Conservation (phyloP, 1,140 invertebrate species). For the Drosophila ananassae region DNA sequence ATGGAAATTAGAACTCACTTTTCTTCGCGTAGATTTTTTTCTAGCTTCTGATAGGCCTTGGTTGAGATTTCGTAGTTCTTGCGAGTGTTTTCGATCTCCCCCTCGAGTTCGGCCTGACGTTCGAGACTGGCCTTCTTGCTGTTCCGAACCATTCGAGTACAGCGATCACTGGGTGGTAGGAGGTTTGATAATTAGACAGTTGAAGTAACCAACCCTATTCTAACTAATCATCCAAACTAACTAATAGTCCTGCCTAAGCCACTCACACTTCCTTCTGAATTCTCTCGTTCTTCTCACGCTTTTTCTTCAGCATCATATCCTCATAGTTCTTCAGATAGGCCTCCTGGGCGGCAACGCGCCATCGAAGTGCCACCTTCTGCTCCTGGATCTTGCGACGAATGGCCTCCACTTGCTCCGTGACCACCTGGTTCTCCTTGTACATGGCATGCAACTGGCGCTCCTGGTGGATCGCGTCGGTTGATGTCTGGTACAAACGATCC, state of each 20-base stretch:
- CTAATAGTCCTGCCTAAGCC: no score
- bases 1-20: constrained; percentile 34
- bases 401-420: constrained; percentile 17
- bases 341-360: constrained; percentile 22
- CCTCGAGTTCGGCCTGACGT: constrained; percentile 25
- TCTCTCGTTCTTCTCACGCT: constrained; percentile 17
- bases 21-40: constrained; percentile 40
- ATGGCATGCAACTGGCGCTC: constrained; percentile 47
- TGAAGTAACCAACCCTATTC: neutral
- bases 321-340: constrained; percentile 17
- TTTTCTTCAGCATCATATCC: constrained; percentile 29
- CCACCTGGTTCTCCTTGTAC: constrained; percentile 35
- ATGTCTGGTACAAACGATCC: constrained; percentile 31
- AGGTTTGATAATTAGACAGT: no score
- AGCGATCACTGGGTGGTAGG: constrained; percentile 30
- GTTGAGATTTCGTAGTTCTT: neutral
- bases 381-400: constrained; percentile 22
- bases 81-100: constrained; percentile 15
- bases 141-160: constrained; percentile 5
- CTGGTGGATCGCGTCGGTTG: constrained; percentile 34
- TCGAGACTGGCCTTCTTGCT: constrained; percentile 44
- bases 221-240: no score
- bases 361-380: constrained; percentile 7
- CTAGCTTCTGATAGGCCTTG: constrained; percentile 4
- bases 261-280: constrained; percentile 54